Base-by-base conservation (phyloP, 2,888 invertebrate genomes). In the Mythimna lalbum region DNA sequence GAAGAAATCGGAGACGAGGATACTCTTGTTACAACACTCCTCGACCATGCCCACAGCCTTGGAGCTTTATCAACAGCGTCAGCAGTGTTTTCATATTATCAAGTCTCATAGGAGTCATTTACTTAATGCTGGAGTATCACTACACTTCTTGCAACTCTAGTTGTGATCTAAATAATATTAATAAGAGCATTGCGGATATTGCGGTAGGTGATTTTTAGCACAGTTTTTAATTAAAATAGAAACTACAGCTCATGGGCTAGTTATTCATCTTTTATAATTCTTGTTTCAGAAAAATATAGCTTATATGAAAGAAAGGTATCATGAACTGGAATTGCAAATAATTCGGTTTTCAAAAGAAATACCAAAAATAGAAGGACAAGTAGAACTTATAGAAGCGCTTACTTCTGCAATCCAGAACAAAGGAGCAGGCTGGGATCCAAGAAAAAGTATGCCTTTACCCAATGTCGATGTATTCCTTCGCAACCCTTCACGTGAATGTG, bases 331-430 rank as follows among this genome's bases (percentile, higher is more conserved):
- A 85, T 69, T 75, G 23, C 90, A 91, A 73, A 88, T 95, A 43
- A 77, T 85, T 0, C 89, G 85, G 60, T 88, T 93, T 68, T 90
- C 94, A 0, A 80, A 89, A 68, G 93, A 93, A 60, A 69, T 95
- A 12, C 94, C 95, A 0, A 95, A 91, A 75, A 82, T 95, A 12
- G 93, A 94, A 88, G 92, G 92, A 0, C 93, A 95, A 86, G 84
- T 95, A 2, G 91, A 92, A 71, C 86, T 93, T 14, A 84, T 95
- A 64, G 94, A 93, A 83, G 85, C 90, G 2, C 72, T 95, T 27
- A 90, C 93, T 0, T 88, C 82, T 50, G 88, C 86, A 10, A 70
- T 93, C 19, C 90, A 91, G 6, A 81, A 68, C n/a, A 86, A 84
- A 52, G 82, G 89, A 21, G 81, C 70, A 36, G 87, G 79, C 33